phyloP scores from a whole-genome alignment of 2,888 invertebrate genomes.

The Linyphia triangularis region DNA sequence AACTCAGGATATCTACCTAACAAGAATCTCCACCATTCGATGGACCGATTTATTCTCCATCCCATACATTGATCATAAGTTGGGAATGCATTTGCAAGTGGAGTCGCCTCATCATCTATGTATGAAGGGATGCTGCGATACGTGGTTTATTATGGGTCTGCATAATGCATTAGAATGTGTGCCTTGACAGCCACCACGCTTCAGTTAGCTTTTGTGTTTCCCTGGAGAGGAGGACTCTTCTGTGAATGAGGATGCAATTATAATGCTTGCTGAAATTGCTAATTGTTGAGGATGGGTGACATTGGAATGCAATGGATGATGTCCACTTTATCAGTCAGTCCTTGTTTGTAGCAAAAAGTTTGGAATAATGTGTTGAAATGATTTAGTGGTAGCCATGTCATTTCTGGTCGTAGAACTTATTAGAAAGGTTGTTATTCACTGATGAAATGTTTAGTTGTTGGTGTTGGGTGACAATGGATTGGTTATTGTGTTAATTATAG shows the following conservation, averaged over 20 bases:
- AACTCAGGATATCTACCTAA: too few species aligned
- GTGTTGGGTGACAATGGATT: too few species aligned
- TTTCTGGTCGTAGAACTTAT: background rate
- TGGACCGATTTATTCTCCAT: constrained; percentile 30
- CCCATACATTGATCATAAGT: constrained; percentile 48
- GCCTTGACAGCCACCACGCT: constrained; percentile 25
- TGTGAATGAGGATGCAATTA: constrained; percentile 42
- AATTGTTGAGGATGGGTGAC: background rate
- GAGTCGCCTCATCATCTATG: constrained; percentile 56
- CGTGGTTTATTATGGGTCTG: constrained; percentile 55
- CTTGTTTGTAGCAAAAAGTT: background rate
- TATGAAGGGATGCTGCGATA: constrained; percentile 41
- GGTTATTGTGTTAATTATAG: too few species aligned
- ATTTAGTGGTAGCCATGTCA: background rate
- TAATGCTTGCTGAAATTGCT: background rate
- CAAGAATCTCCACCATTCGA: background rate
- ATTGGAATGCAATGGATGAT: too few species aligned
- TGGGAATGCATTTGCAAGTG: constrained; percentile 44
- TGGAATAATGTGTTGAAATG: background rate
- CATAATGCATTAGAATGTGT: constrained; percentile 44
- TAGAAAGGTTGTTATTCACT: background rate
- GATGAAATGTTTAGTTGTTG: background rate
- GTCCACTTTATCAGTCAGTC: background rate
- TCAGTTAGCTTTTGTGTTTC: constrained; percentile 23
- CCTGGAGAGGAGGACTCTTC: background rate